phyloP scores from a whole-genome alignment of 2,113 vertebrate species.

The Paralichthys olivaceus region DNA sequence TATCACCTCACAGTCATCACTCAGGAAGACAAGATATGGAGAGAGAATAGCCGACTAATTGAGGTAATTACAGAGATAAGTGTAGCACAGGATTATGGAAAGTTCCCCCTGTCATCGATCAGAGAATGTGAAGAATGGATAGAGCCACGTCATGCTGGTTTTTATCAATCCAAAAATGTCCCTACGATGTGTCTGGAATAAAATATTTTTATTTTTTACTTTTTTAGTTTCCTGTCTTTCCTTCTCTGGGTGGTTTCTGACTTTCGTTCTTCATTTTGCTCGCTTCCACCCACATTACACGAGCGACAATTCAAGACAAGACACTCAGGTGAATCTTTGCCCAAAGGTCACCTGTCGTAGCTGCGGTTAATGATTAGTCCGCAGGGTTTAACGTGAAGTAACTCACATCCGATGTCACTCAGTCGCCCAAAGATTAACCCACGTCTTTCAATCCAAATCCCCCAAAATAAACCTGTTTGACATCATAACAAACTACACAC shows the following conservation, averaged over 20 bases:
- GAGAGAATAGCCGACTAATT: not conserved
- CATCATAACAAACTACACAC: not conserved
- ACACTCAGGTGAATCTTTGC: not conserved
- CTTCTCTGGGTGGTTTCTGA: too few relatives aligned
- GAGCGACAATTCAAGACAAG: not conserved
- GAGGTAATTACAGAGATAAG: slow-evolving; percentile 16
- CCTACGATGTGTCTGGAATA: not conserved
- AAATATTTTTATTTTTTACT: not conserved
- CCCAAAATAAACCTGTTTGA: not conserved
- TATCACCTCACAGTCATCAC: not conserved
- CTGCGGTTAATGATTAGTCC: not conserved
- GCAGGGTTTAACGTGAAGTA: not conserved
- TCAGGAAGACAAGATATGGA: not conserved
- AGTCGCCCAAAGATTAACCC: not conserved
- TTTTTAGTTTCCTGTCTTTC: too few relatives aligned
- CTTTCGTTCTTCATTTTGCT: not conserved
- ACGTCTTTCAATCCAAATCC: not conserved
- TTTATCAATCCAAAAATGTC: not conserved
- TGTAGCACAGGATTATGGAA: not conserved
- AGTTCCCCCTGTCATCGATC: not conserved
- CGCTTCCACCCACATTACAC: not conserved
- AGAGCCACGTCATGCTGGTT: not conserved
- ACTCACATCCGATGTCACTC: too few relatives aligned
- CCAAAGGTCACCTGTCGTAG: not conserved
- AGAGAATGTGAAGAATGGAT: not conserved